Evolutionary conservation across 2,888 invertebrate genomes (phyloP).

Genomic region (Meta bourneti): DNA sequence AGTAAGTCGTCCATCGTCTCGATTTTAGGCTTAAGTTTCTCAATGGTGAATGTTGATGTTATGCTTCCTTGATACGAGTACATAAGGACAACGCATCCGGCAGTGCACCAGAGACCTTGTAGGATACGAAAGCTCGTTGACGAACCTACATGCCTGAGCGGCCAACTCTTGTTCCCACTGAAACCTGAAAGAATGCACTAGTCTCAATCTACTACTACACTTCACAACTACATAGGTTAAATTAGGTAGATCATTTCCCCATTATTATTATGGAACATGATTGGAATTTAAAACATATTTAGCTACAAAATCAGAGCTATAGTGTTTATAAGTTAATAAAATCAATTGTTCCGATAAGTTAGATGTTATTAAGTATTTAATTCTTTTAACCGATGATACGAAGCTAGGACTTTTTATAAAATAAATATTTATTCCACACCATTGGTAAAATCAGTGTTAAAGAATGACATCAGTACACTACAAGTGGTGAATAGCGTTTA

Average conservation of each 20-base stretch:
- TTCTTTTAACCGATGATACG: too few species aligned
- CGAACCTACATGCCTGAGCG: background rate
- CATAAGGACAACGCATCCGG: conserved; percentile 29
- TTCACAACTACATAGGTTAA: background rate
- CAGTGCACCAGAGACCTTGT: conserved; percentile 15
- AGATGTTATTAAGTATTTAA: too few species aligned
- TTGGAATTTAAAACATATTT: background rate
- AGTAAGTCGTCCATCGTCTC: conserved; percentile 23
- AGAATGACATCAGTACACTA: too few species aligned
- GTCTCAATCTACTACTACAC: background rate
- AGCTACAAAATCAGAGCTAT: background rate
- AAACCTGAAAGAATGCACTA: conserved; percentile 21
- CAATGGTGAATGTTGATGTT: conserved; percentile 31
- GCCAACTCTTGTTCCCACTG: conserved; percentile 20
- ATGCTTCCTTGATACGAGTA: conserved; percentile 51
- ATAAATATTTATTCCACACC: too few species aligned
- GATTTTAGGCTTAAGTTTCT: conserved; percentile 46
- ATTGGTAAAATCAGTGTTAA: too few species aligned
- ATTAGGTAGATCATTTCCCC: background rate
- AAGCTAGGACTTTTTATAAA: too few species aligned
- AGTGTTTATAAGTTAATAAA: too few species aligned
- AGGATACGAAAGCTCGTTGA: conserved; percentile 35
- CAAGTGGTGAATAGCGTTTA: too few species aligned
- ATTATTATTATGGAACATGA: background rate
- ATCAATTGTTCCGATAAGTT: too few species aligned